Evolutionary conservation across 2,888 invertebrate genomes (phyloP), one percentile per base, ranked within the genome.

Genomic region (Zygothrica quintamaculata): DNA sequence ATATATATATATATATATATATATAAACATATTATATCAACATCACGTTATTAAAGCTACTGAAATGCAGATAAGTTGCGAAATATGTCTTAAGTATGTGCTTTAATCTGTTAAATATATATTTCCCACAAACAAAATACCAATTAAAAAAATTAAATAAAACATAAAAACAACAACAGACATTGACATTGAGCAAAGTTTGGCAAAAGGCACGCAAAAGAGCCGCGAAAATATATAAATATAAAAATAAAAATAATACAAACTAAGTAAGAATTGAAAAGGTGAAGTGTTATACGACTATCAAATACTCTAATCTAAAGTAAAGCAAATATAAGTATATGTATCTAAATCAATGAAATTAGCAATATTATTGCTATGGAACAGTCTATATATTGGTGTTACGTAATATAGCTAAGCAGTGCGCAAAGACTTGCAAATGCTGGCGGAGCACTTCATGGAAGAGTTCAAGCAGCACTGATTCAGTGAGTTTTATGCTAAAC

Each of bases 151-250:
- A 60, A 33, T 37, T 33, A 44, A 48, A 16, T 13, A n/a, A 43
- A 13, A 25, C 46, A 46, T 8, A 60, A 50, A 18, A 60, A 50
- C 39, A 44, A 33, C 22, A 12, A 59, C 22, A 71, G 66, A 64
- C 67, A 85, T 84, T 78, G 69, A 69, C 84, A 75, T 79, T 79
- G 80, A 65, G 51, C 58, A 50, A 61, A 64, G 51, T 60, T 73
- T 73, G 73, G 64, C 70, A 73, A 77, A 65, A 34, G 64, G 43
- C 79, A 84, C 81, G 74, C 65, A 64, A 76, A 64, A 57, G 50
- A 65, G 40, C 39, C 25, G 34, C 46, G 66, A 25, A 56, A 37
- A 11, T 15, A 44, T 37, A 58, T 18, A 7, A 13, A 47, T 26
- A 26, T 26, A 29, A 22, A 39, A n/a, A 29, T 29, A 1, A 29